Evolutionary conservation across 2,797 vertebrate species (phyloP).

Genomic region (Micrastur ruficollis): DNA sequence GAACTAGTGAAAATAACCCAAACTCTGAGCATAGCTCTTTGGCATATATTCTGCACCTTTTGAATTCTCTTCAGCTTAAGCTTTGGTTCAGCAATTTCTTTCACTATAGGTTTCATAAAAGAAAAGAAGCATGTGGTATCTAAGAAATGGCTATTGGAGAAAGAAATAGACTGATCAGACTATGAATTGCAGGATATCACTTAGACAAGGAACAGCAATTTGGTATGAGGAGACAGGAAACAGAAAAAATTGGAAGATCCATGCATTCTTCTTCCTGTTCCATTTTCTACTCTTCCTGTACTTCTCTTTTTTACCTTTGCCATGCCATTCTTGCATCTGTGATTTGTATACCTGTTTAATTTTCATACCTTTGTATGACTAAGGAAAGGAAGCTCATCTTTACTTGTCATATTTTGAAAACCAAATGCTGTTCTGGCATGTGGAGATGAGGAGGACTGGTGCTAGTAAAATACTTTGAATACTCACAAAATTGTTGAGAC

Average conservation of each 20-base stretch:
- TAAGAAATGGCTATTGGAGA: background rate
- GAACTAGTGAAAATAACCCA: background rate
- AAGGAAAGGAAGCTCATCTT: background rate
- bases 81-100: background rate
- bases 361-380: background rate
- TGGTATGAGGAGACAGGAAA: background rate
- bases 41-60: background rate
- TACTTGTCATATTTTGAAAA: background rate
- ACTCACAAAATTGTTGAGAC: background rate
- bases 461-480: background rate
- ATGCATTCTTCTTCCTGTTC: background rate
- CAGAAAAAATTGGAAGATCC: background rate
- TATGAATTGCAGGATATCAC: background rate
- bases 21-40: background rate
- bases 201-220: background rate
- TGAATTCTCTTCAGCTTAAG: background rate
- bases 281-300: background rate
- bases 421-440: background rate
- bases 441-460: background rate
- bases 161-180: background rate
- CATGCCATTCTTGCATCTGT: background rate
- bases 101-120: background rate
- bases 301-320: background rate
- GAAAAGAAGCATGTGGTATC: background rate
- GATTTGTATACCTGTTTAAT: background rate